Conservation (phyloP, 1,140 invertebrate genomes). For the Aporrectodea caliginosa region DNA sequence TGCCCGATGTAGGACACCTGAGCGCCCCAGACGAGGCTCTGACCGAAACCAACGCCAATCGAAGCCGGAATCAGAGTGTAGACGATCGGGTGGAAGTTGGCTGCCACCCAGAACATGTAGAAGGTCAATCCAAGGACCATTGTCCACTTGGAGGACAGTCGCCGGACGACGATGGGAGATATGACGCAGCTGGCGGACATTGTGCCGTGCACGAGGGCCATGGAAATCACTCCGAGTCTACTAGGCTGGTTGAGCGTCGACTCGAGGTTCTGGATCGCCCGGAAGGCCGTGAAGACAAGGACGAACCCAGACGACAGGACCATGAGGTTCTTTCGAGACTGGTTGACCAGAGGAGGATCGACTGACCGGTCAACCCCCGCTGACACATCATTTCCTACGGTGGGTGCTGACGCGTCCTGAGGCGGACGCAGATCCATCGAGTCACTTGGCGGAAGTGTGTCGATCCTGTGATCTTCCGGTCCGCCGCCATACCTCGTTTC, state of each 20-base stretch:
- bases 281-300: slow-evolving; percentile 51
- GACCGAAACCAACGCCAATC: slow-evolving; percentile 49
- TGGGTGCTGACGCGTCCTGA: neutral
- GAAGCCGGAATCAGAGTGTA: slow-evolving; percentile 51
- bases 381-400: neutral
- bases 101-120: slow-evolving; percentile 50
- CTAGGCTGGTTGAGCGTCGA: slow-evolving; percentile 45
- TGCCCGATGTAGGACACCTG: slow-evolving; percentile 51
- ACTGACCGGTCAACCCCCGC: neutral
- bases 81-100: slow-evolving; percentile 51
- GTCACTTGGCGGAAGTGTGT: neutral
- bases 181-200: slow-evolving; percentile 49
- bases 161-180: slow-evolving; percentile 48
- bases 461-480: too few species aligned
- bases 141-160: slow-evolving; percentile 50
- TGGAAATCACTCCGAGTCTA: slow-evolving; percentile 48
- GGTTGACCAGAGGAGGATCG: neutral
- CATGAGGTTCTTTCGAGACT: slow-evolving; percentile 46
- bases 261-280: slow-evolving; percentile 53
- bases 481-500: too few species aligned
- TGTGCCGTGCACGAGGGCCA: slow-evolving; percentile 47
- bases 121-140: slow-evolving; percentile 48
- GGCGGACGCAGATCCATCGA: neutral
- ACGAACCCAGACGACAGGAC: slow-evolving; percentile 51
- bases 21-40: slow-evolving; percentile 52